A percentile compares a stretch with the other conserved stretches of the same genome.
phyloP scores from a whole-genome alignment of 2,888 invertebrate species.

The Harpalus rufipes region DNA sequence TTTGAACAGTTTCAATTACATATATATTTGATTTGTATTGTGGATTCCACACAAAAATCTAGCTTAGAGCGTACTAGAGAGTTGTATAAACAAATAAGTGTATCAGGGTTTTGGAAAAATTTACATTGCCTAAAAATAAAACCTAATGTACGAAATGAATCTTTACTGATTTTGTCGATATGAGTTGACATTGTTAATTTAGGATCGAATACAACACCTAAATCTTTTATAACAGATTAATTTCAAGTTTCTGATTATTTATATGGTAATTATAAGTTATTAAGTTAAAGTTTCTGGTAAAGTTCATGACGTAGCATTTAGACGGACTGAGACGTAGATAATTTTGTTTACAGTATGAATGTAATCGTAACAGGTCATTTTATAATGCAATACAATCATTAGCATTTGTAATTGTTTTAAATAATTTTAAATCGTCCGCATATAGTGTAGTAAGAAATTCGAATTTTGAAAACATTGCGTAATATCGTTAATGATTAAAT shows the following conservation, averaged over 20 bases:
- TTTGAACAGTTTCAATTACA: not conserved
- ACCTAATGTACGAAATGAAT: not conserved
- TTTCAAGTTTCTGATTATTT: not conserved
- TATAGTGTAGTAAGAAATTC: slow-evolving; percentile 1
- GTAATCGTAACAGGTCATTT: not conserved
- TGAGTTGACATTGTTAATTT: not conserved
- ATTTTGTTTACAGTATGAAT: not conserved
- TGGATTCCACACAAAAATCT: slow-evolving; percentile 27
- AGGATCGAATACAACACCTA: not conserved
- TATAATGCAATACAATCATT: not conserved
- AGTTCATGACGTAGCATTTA: not conserved
- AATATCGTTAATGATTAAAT: slow-evolving; percentile 43
- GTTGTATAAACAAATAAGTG: not conserved
- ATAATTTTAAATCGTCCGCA: slow-evolving; percentile 34
- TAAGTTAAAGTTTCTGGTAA: not conserved
- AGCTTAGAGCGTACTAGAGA: slow-evolving; percentile 3
- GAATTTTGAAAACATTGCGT: not conserved
- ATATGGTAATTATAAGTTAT: not conserved
- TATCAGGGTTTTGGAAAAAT: not conserved
- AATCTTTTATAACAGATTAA: not conserved
- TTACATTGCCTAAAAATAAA: not conserved
- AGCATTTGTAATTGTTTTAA: not conserved
- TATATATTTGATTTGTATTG: not conserved
- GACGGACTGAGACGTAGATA: not conserved
- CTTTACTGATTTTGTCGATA: not conserved